These are phyloP conservation scores for Patella vulgata DNA, from an alignment of 1,140 invertebrate species.

Conservation along the genomic window DNA sequence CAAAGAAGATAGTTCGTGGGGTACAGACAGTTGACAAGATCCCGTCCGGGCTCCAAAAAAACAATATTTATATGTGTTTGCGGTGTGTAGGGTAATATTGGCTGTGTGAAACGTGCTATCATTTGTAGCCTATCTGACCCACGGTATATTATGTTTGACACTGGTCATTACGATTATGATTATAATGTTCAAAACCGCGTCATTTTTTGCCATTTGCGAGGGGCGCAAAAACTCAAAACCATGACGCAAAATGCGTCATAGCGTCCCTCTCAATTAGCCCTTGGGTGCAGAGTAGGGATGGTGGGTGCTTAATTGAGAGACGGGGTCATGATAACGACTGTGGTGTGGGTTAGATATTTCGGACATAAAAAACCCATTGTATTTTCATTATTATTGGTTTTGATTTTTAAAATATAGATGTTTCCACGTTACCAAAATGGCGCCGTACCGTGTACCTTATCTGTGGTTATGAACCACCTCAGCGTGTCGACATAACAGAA, in stretches of 20 bases:
- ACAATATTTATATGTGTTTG: too few relatives aligned
- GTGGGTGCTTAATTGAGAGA: not conserved
- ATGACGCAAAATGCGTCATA: not conserved
- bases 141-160: too few relatives aligned
- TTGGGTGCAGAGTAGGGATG: not conserved
- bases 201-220: too few relatives aligned
- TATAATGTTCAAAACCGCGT: too few relatives aligned
- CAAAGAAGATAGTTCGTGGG: not conserved
- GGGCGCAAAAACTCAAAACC: too few relatives aligned
- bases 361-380: too few relatives aligned
- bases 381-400: too few relatives aligned
- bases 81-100: not conserved
- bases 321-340: not conserved
- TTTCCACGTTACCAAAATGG: slow-evolving; percentile 30
- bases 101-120: not conserved
- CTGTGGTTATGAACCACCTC: slow-evolving; percentile 51
- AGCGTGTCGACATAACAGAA: slow-evolving; percentile 30
- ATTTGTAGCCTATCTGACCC: not conserved
- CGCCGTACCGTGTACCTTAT: slow-evolving; percentile 37
- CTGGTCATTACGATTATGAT: too few relatives aligned
- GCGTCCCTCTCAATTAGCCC: not conserved
- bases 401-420: too few relatives aligned
- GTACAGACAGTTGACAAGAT: not conserved
- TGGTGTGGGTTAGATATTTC: not conserved
- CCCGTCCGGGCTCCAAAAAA: too few relatives aligned